phyloP scores from a whole-genome alignment of 2,113 vertebrate genomes.

The Anoplopoma fimbria region DNA sequence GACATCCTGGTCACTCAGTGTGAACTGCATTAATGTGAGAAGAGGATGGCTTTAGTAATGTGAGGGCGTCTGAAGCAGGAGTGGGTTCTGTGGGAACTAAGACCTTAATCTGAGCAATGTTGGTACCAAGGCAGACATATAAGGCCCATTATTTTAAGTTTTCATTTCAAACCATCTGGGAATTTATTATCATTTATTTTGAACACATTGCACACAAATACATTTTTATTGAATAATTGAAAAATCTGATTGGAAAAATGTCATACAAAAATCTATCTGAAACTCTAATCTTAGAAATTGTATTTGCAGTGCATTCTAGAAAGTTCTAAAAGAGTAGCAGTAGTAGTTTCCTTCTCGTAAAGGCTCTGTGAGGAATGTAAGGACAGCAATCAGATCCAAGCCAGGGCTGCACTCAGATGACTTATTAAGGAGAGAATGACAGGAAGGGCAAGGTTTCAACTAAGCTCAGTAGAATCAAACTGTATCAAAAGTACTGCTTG shows the following conservation, averaged over 20 bases:
- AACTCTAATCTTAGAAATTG: background rate
- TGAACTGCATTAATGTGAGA: background rate
- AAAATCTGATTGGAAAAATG: background rate
- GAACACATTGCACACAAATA: background rate
- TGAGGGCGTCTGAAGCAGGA: background rate
- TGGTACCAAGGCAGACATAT: background rate
- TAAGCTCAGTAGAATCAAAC: constrained; percentile 70
- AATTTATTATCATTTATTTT: background rate
- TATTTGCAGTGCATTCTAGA: background rate
- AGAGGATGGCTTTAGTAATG: background rate
- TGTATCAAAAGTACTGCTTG: constrained; percentile 69
- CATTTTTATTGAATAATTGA: background rate
- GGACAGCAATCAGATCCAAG: constrained; percentile 37
- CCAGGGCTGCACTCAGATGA: constrained; percentile 58
- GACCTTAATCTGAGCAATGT: background rate
- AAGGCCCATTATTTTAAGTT: background rate
- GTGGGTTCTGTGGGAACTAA: background rate
- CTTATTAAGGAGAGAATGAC: constrained; percentile 72
- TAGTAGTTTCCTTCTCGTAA: constrained; percentile 21
- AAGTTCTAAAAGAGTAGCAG: background rate
- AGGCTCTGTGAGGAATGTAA: constrained; percentile 47
- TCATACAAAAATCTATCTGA: background rate
- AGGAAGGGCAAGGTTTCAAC: constrained; percentile 79
- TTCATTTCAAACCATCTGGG: constrained; percentile 2
- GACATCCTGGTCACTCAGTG: background rate